Evolutionary conservation across 2,888 invertebrate species (phyloP).

Genomic region (Heliconius cydno): DNA sequence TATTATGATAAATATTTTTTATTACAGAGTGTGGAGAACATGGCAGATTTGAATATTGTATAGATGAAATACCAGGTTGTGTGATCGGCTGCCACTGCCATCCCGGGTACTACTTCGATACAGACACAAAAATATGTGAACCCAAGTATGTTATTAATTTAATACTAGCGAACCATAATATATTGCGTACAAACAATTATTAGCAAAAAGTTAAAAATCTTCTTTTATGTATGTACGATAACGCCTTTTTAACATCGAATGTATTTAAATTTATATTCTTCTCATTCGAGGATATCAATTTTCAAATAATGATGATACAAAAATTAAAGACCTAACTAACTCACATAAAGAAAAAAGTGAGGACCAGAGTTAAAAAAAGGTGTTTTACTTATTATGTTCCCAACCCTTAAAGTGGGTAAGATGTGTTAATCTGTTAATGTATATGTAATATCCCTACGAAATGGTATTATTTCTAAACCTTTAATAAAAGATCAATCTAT

Average conservation of each 20-base stretch:
- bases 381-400: background rate
- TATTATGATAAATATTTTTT: background rate
- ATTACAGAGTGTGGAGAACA: slow-evolving; percentile 73
- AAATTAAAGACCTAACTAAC: background rate
- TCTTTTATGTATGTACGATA: background rate
- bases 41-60: slow-evolving; percentile 76
- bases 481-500: background rate
- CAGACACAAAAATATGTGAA: slow-evolving; percentile 76
- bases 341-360: too few relatives aligned
- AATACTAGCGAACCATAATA: background rate
- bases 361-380: too few relatives aligned
- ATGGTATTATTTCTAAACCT: background rate
- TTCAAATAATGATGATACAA: too few relatives aligned
- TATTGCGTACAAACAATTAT: background rate
- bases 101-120: slow-evolving; percentile 77
- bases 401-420: background rate
- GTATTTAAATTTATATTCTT: too few relatives aligned
- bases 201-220: background rate
- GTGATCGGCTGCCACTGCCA: slow-evolving; percentile 78
- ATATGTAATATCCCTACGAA: too few relatives aligned
- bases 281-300: too few relatives aligned
- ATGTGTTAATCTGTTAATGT: background rate
- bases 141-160: slow-evolving; percentile 63
- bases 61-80: slow-evolving; percentile 72
- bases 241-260: background rate